A percentile compares a stretch with the other conserved stretches of the same genome.
Evolutionary conservation across 2,113 vertebrate genomes (phyloP).

Genomic region (Aleadryas rufinucha): DNA sequence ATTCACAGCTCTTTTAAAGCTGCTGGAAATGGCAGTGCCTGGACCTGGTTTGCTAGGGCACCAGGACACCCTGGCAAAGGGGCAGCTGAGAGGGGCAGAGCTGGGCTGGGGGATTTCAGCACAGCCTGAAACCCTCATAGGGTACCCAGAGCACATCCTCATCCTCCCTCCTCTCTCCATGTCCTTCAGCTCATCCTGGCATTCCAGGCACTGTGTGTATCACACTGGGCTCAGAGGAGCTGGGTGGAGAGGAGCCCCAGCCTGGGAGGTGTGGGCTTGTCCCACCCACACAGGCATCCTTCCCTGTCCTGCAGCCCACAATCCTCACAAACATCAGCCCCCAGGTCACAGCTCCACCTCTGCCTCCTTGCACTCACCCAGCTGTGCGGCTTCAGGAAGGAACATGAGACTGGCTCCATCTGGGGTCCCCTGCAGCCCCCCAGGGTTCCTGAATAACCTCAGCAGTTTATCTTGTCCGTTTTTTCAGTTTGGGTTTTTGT

Average conservation of each 20-base stretch:
- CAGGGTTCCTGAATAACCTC: neutral
- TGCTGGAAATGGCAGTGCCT: neutral
- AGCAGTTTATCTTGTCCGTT: neutral
- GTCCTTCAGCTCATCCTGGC: neutral
- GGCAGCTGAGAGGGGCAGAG: neutral
- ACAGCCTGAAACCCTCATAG: too few relatives aligned
- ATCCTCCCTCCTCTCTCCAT: neutral
- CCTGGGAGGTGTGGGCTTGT: neutral
- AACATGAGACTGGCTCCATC: neutral
- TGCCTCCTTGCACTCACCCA: neutral
- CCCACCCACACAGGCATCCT: neutral
- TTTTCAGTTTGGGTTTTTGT: neutral
- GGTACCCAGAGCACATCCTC: neutral
- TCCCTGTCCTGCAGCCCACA: neutral
- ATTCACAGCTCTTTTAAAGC: neutral
- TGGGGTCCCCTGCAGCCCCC: neutral
- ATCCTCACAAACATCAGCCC: neutral
- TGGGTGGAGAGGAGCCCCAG: neutral
- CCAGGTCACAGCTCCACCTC: accelerated
- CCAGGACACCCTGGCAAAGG: neutral
- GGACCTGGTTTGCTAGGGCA: neutral
- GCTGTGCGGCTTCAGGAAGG: accelerated
- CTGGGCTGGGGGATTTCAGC: neutral
- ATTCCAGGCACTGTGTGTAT: accelerated
- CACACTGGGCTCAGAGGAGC: neutral